phyloP scores from a whole-genome alignment of 2,888 invertebrate species.

The Galerucella calmariensis region DNA sequence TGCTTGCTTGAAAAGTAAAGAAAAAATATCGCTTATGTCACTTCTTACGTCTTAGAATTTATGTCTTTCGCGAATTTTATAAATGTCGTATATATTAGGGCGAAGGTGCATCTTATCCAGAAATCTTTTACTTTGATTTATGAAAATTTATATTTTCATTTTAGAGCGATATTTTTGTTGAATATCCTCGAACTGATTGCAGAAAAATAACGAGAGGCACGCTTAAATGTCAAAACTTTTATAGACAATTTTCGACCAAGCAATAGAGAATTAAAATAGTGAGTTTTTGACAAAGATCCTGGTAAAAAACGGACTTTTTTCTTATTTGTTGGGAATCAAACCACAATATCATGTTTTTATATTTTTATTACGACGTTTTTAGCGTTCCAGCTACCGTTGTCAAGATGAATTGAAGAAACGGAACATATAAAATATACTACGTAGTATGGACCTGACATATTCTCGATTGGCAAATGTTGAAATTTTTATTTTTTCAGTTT shows the following conservation, averaged over 20 bases:
- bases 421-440: too few species aligned
- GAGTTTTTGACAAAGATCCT: too few species aligned
- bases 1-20: background rate
- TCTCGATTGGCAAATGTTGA: too few species aligned
- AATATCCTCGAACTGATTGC: background rate
- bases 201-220: background rate
- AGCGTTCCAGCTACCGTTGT: too few species aligned
- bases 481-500: too few species aligned
- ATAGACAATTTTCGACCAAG: background rate
- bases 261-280: too few species aligned
- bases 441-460: too few species aligned
- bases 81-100: background rate
- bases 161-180: background rate
- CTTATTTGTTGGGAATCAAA: too few species aligned
- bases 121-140: background rate
- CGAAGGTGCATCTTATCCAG: background rate
- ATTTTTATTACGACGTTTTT: too few species aligned
- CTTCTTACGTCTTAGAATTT: background rate
- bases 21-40: conserved; percentile 9
- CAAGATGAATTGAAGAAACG: too few species aligned
- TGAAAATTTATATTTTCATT: background rate
- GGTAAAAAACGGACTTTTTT: too few species aligned
- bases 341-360: too few species aligned
- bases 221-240: background rate
- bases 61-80: conserved; percentile 3